A percentile compares a stretch with the other conserved stretches of the same genome.
phyloP scores from a whole-genome alignment of 2,113 vertebrate species.

The Conger conger region DNA sequence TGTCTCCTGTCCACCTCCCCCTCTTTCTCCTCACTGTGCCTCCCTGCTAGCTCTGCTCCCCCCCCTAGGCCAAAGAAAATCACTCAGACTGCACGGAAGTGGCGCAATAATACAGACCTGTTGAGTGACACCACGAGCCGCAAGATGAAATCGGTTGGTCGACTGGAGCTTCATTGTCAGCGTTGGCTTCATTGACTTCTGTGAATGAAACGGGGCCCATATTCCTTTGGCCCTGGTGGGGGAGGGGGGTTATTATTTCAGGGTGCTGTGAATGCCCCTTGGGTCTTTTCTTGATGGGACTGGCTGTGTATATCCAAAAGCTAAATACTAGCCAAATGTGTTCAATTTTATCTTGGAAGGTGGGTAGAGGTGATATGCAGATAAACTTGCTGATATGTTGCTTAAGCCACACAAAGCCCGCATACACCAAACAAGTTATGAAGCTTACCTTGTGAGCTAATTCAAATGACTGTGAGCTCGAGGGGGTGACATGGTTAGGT shows the following conservation, averaged over 20 bases:
- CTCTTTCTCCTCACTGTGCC: constrained; percentile 23
- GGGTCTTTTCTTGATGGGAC: background rate
- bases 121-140: constrained; percentile 56
- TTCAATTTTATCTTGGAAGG: background rate
- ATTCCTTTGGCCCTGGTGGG: background rate
- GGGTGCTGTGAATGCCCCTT: constrained; percentile 8
- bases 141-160: constrained; percentile 58
- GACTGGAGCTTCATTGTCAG: constrained; percentile 49
- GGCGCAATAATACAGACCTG: constrained; percentile 57
- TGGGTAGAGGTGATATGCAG: background rate
- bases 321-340: background rate
- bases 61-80: constrained; percentile 55
- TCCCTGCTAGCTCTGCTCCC: constrained; percentile 12
- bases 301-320: background rate
- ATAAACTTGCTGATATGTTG: background rate
- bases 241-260: too few relatives aligned
- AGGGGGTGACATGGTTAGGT: background rate
- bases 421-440: background rate
- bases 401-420: background rate
- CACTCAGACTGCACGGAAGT: constrained; percentile 58
- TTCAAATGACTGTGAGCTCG: background rate
- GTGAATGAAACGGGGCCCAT: constrained; percentile 47
- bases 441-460: background rate
- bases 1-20: constrained; percentile 41
- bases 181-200: constrained; percentile 46